These are phyloP conservation scores for Beroe forskalii DNA, from an alignment of 37 sponge, comb jelly and placozoan species.

Conservation along the genomic window DNA sequence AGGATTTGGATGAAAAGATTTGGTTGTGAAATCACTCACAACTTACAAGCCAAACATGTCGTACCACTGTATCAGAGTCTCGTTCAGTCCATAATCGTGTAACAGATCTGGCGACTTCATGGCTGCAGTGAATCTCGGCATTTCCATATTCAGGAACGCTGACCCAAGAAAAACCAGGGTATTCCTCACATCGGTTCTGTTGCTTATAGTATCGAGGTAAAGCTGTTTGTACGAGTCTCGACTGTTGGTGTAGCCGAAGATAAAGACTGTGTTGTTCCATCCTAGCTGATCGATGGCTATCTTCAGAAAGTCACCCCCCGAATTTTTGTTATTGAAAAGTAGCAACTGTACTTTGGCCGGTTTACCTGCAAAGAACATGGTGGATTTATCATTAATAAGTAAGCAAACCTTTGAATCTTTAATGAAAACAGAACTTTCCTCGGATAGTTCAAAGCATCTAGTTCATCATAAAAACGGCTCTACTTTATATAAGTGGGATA, in stretches of 20 bases:
- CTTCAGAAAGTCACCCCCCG: background rate
- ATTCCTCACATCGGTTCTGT: background rate
- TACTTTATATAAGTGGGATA: too few relatives aligned
- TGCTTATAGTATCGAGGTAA: background rate
- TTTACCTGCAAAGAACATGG: background rate
- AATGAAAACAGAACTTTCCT: too few relatives aligned
- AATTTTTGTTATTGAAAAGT: constrained; percentile 47
- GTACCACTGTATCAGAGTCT: background rate
- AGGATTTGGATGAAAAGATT: too few relatives aligned
- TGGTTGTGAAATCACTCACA: too few relatives aligned
- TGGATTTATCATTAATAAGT: too few relatives aligned
- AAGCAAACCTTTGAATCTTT: too few relatives aligned
- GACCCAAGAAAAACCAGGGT: constrained; percentile 1
- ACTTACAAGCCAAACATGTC: too few relatives aligned
- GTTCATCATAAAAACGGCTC: too few relatives aligned
- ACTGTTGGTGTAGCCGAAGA: constrained; percentile 57
- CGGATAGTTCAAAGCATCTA: too few relatives aligned
- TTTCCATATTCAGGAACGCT: constrained; percentile 17
- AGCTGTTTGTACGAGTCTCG: background rate
- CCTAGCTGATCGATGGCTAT: background rate
- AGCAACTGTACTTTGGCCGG: constrained; percentile 43
- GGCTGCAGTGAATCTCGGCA: background rate
- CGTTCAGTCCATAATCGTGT: background rate
- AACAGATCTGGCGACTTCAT: background rate
- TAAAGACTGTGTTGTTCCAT: constrained; percentile 18